Evolutionary conservation across 1,140 invertebrate genomes (phyloP), one percentile per base, ranked within the genome.

Genomic region (Mactra quadrangularis): DNA sequence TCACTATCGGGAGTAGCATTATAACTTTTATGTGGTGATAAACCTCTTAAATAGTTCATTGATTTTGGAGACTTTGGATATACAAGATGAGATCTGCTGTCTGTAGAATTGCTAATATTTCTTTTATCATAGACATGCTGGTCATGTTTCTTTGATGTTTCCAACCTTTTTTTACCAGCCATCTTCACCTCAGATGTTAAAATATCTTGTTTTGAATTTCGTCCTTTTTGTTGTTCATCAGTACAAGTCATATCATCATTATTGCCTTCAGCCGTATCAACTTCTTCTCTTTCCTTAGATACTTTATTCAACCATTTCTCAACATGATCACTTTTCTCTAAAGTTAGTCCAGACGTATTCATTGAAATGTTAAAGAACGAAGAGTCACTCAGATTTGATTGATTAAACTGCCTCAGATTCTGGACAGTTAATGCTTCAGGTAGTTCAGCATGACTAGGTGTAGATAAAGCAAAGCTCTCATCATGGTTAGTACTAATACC

Each of bases 231-330:
- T 15, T 7, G 38, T 41, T 41, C 38, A 41, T 41, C 38, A 41
- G 15, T 7, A 6, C 6, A 7, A 7, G 6, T 6, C 6, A 7
- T 41, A 41, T 41, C 38, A 41, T 15, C 38, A 7, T 15, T 15
- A 41, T 41, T 15, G 6, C 38, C 38, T 7, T 41, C 9, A 2
- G 62, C 45, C 19, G 41, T 38, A n/a, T 7, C 1, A 4, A 22
- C 62, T 27, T 66, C 45, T 41, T 66, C 62, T 38, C 41, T 66
- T 17, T 66, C 62, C 27, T 17, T n/a, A 22, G 62, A 66, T 1
- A 66, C 62, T 45, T 66, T n/a, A 45, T 47, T 11, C 31, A 66
- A 66, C 62, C 62, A 66, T 47, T 66, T 66, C 15, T 66, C 62
- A 1, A 66, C 62, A 1, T 47, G 1, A n/a, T 47, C 62, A 22